These are phyloP conservation scores for Cyanistes caeruleus DNA, from an alignment of 2,113 vertebrate genomes.

Conservation along the genomic window DNA sequence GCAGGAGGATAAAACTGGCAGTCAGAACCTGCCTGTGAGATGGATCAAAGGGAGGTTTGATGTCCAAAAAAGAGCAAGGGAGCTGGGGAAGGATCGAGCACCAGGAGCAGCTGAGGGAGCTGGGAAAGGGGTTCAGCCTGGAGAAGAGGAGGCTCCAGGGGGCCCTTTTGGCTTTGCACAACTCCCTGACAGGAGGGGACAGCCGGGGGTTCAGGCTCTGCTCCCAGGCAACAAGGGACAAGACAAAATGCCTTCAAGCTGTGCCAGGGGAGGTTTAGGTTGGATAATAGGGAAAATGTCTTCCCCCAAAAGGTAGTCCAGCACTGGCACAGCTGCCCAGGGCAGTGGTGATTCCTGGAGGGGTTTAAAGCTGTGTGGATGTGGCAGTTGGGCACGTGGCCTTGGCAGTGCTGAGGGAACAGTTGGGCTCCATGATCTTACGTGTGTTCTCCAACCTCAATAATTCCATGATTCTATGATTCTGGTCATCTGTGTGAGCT, in stretches of 20 bases:
- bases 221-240: background rate
- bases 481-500: background rate
- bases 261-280: background rate
- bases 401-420: background rate
- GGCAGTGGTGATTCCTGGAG: background rate
- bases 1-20: background rate
- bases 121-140: background rate
- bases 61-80: background rate
- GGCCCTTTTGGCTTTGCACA: background rate
- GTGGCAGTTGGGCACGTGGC: background rate
- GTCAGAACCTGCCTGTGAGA: background rate
- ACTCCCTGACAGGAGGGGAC: background rate
- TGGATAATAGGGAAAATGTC: background rate
- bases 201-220: fast-evolving
- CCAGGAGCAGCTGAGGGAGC: background rate
- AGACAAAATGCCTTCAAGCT: fast-evolving
- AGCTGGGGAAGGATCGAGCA: background rate
- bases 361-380: background rate
- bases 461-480: background rate
- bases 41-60: background rate
- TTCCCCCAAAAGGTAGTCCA: background rate
- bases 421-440: background rate
- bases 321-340: background rate
- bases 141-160: background rate
- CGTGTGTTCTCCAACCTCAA: fast-evolving